Base-by-base conservation (phyloP, 2,797 vertebrate genomes). In the Galaxias olidus region DNA sequence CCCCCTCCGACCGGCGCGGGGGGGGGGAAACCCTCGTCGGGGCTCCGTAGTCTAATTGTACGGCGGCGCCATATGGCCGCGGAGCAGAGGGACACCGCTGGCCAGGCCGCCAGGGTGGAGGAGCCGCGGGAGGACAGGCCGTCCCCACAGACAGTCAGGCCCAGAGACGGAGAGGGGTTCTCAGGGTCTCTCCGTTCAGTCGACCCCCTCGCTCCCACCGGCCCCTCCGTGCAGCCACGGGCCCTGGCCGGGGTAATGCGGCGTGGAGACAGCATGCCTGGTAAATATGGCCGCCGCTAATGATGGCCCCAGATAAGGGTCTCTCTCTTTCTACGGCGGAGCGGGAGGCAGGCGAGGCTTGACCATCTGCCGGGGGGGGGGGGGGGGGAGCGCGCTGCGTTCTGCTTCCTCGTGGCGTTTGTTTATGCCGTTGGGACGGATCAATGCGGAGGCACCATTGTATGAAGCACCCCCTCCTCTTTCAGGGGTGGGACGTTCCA, bases 181-280 rank as follows among this genome's bases (percentile, higher is more conserved):
- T 72, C 9, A 49, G 42, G 59, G 41, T 1, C 11, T 40, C 11
- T 15, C 13, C 30, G 0, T 44, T 20, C 58, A 19, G 11, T 84
- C 78, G 73, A n/a, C 74, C 77, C 74, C 87, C 78, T 77, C 81
- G 86, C 86, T 77, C 63, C 76, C 84, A 71, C 72, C 81, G 66
- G 63, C 69, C 63, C 43, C 17, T 44, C 13, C 2, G 20, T 14
- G 48, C 65, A 50, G 81, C 83, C 80, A 63, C 69, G 59, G 85
- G 85, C 76, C 75, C 4, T 82, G 55, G 55, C 67, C 67, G 43
- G 74, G 76, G 69, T 80, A 83, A 81, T 79, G 78, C 42, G 20
- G 78, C 61, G 18, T 59, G 20, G 62, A 59, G 77, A 66, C 77
- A 75, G 72, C 63, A 74, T 73, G 76, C 74, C 69, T 60, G 68